These are phyloP conservation scores for Drosophila bocki DNA, from an alignment of 1,140 invertebrate species.

Conservation along the genomic window DNA sequence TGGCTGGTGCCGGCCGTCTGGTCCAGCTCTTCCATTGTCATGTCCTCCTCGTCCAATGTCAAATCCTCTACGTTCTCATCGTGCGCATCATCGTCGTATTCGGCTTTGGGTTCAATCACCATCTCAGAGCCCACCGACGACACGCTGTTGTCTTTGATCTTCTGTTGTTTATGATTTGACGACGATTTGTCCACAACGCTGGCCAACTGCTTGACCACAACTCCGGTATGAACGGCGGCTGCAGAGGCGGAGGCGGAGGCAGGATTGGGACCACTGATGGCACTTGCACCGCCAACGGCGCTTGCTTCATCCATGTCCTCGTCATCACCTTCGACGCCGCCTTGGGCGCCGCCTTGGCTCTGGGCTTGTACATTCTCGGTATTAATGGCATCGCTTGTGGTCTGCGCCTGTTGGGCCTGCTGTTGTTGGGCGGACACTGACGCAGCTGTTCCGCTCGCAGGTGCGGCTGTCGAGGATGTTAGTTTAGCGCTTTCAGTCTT, in stretches of 20 bases:
- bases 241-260: constrained; percentile 50
- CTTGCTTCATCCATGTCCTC: constrained; percentile 67
- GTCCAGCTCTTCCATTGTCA: constrained; percentile 86
- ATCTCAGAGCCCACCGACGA: constrained; percentile 85
- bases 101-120: constrained; percentile 91
- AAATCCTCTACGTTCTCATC: constrained; percentile 93
- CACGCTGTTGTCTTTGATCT: constrained; percentile 72
- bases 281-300: constrained; percentile 22
- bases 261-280: constrained; percentile 27
- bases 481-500: constrained; percentile 85
- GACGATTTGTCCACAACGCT: constrained; percentile 55
- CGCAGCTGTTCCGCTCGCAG: constrained; percentile 53
- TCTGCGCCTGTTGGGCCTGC: constrained; percentile 54
- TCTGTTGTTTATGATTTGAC: constrained; percentile 78
- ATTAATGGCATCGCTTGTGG: constrained; percentile 83
- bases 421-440: constrained; percentile 51
- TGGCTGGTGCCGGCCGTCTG: constrained; percentile 87
- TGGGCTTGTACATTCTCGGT: constrained; percentile 83
- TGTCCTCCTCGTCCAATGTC: constrained; percentile 91
- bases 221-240: constrained; percentile 62
- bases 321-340: constrained; percentile 51
- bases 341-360: constrained; percentile 70
- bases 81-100: constrained; percentile 90
- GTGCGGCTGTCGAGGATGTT: constrained; percentile 75
- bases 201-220: constrained; percentile 68